These are phyloP conservation scores for Episyrphus balteatus DNA, from an alignment of 1,140 invertebrate genomes.

Conservation along the genomic window DNA sequence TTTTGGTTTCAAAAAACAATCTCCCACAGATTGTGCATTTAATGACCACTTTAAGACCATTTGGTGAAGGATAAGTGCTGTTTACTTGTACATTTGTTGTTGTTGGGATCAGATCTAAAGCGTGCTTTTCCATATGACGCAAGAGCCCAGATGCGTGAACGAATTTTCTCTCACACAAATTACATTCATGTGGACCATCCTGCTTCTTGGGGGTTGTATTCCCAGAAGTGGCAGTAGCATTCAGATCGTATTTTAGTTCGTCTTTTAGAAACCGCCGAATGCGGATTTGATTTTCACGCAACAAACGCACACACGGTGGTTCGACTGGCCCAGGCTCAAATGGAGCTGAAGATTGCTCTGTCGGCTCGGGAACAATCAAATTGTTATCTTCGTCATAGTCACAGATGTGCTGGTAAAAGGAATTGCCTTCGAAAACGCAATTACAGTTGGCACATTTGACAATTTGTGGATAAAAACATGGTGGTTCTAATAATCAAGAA, in stretches of 20 bases:
- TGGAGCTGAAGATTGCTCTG: neutral
- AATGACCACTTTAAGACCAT: conserved; percentile 14
- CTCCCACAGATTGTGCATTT: conserved; percentile 26
- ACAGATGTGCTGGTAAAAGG: conserved; percentile 19
- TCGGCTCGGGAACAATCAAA: neutral
- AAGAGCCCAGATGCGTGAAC: conserved; percentile 30
- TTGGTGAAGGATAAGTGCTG: conserved; percentile 1
- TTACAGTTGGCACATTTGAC: conserved; percentile 21
- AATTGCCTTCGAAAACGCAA: conserved; percentile 9
- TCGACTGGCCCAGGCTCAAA: conserved; percentile 4
- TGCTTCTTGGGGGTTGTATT: conserved; percentile 8
- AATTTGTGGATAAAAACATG: neutral
- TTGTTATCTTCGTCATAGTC: conserved; percentile 8
- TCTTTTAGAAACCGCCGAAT: conserved; percentile 27
- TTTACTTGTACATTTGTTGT: conserved; percentile 4
- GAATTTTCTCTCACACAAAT: conserved; percentile 31
- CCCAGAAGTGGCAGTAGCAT: neutral
- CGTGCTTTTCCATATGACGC: conserved; percentile 35
- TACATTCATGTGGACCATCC: conserved; percentile 26
- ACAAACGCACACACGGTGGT: conserved; percentile 9
- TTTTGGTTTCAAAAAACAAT: conserved; percentile 17
- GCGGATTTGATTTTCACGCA: conserved; percentile 25
- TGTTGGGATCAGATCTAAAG: conserved; percentile 21
- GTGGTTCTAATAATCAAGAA: neutral
- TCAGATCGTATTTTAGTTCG: conserved; percentile 26